phyloP scores from a whole-genome alignment of 2,888 invertebrate genomes.

The Atrina japonica region DNA sequence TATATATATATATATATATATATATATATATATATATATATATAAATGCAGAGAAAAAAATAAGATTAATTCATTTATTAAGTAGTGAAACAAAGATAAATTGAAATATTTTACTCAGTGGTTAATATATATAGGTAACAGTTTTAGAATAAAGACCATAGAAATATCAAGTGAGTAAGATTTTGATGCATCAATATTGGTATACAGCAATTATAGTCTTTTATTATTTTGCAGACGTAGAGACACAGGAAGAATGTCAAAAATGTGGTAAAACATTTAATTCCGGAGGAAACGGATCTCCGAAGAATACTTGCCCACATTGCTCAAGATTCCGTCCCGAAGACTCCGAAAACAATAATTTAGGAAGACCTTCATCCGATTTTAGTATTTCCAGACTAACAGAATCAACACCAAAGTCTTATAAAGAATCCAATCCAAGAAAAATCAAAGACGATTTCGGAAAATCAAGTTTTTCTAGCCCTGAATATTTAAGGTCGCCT shows the following conservation, averaged over 20 bases:
- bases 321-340: conserved; percentile 46
- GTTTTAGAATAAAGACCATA: too few species aligned
- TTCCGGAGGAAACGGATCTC: conserved; percentile 14
- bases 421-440: conserved; percentile 14
- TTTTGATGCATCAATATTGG: too few species aligned
- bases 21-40: too few species aligned
- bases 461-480: conserved; percentile 11
- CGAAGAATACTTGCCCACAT: conserved; percentile 46
- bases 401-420: conserved; percentile 40
- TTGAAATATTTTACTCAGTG: too few species aligned
- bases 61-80: too few species aligned
- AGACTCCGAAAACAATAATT: conserved; percentile 35
- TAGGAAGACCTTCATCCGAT: conserved; percentile 49
- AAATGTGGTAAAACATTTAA: conserved; percentile 55
- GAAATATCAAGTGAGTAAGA: too few species aligned
- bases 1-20: too few species aligned
- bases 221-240: conserved; percentile 42
- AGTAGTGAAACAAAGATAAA: too few species aligned
- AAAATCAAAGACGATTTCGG: conserved; percentile 7
- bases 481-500: conserved; percentile 31
- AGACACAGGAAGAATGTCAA: conserved; percentile 55
- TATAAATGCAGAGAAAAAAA: too few species aligned
- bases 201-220: too few species aligned
- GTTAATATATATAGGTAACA: too few species aligned
- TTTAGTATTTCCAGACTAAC: conserved; percentile 72